Percentiles rank a stretch among this genome's conserved stretches.
These are phyloP conservation scores for Brachyhypopomus occidentalis DNA, from an alignment of 2,113 vertebrate genomes.

Conservation along the genomic window DNA sequence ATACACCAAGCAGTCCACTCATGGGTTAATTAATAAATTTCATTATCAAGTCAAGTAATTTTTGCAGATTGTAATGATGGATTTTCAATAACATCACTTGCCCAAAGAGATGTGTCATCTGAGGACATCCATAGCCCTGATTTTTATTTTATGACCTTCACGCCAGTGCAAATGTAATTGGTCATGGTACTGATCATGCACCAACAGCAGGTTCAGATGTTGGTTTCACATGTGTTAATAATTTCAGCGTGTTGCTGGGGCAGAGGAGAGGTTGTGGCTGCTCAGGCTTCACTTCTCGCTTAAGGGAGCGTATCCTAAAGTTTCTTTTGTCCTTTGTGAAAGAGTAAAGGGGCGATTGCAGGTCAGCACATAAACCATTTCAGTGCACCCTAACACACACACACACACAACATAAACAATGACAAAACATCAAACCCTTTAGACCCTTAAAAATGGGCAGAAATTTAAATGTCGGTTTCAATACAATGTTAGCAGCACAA, in stretches of 20 bases:
- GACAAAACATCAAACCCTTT: slow-evolving; percentile 6
- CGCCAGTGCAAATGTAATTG: slow-evolving; percentile 24
- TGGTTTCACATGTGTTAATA: slow-evolving; percentile 26
- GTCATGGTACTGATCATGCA: not conserved
- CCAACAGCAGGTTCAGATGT: slow-evolving; percentile 1
- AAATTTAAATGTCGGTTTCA: not conserved
- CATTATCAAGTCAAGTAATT: no score
- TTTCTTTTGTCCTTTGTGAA: slow-evolving; percentile 28
- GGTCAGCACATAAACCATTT: slow-evolving; percentile 48
- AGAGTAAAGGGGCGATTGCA: slow-evolving; percentile 17
- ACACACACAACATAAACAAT: slow-evolving; percentile 7
- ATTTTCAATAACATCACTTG: not conserved
- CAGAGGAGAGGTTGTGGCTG: slow-evolving; percentile 5
- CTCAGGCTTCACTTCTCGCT: not conserved
- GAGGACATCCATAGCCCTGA: not conserved
- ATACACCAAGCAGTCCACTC: no score
- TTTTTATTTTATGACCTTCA: slow-evolving; percentile 21
- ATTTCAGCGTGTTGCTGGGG: slow-evolving; percentile 1
- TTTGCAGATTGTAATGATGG: not conserved
- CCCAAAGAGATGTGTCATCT: not conserved
- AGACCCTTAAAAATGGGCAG: not conserved
- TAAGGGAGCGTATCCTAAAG: slow-evolving; percentile 5
- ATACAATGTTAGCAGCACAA: not conserved
- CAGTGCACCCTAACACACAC: slow-evolving; percentile 7
- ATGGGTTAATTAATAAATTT: no score